A percentile compares a stretch with the other conserved stretches of the same genome.
phyloP scores from a whole-genome alignment of 1,140 invertebrate genomes.

The Halictus rubicundus region DNA sequence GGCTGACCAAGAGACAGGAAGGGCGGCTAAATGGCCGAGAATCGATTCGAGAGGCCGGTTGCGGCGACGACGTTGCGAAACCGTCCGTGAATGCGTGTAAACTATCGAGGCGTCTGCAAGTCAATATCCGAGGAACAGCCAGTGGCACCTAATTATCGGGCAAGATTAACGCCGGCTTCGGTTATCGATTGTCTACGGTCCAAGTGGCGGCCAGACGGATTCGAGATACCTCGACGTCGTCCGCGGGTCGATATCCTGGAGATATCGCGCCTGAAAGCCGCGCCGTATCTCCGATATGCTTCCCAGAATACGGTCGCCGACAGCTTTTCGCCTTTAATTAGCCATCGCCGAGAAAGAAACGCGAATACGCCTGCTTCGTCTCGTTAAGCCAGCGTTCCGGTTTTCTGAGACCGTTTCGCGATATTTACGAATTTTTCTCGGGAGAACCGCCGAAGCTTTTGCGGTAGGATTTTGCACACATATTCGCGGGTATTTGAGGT shows the following conservation, averaged over 20 bases:
- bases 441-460: too few relatives aligned
- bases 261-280: background rate
- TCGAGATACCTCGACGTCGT: slow-evolving; percentile 27
- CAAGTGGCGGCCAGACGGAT: slow-evolving; percentile 4
- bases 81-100: too few relatives aligned
- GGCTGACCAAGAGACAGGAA: too few relatives aligned
- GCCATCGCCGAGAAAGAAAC: background rate
- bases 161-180: slow-evolving; percentile 34
- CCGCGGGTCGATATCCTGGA: slow-evolving; percentile 23
- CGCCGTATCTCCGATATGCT: background rate
- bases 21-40: too few relatives aligned
- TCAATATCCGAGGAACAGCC: slow-evolving; percentile 32
- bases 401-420: too few relatives aligned
- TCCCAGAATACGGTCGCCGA: background rate
- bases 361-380: too few relatives aligned
- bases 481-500: too few relatives aligned
- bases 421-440: too few relatives aligned
- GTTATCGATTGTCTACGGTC: slow-evolving; percentile 21
- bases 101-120: slow-evolving; percentile 23
- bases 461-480: too few relatives aligned
- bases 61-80: too few relatives aligned
- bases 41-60: too few relatives aligned
- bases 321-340: background rate
- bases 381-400: too few relatives aligned
- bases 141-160: slow-evolving; percentile 37